Evolutionary conservation across 2,797 vertebrate genomes (phyloP).

Genomic region (Catamblyrhynchus diadema): DNA sequence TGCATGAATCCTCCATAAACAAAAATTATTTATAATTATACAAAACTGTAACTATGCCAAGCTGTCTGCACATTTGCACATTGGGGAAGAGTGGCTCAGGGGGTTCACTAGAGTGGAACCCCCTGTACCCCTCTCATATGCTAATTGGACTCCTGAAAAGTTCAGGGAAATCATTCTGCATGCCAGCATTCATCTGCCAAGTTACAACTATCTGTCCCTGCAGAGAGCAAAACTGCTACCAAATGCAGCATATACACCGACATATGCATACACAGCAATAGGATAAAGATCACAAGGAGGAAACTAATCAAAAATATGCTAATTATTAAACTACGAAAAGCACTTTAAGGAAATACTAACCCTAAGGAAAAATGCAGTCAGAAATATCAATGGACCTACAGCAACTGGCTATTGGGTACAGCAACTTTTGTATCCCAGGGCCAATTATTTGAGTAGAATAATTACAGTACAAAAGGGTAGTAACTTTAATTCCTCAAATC

Average conservation of each 20-base stretch:
- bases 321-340: not conserved
- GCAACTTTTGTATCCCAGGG: not conserved
- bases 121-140: not conserved
- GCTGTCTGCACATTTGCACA: constrained; percentile 16
- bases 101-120: not conserved
- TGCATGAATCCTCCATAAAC: constrained; percentile 38
- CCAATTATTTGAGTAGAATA: not conserved
- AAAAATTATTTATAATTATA: constrained; percentile 59
- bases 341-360: not conserved
- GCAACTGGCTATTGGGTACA: not conserved
- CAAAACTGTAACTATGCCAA: constrained; percentile 24
- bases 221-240: constrained; percentile 19
- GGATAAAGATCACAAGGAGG: not conserved
- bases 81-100: not conserved
- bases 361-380: not conserved
- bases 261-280: not conserved
- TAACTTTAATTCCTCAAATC: not conserved
- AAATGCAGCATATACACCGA: not conserved
- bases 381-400: not conserved
- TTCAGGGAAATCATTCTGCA: constrained; percentile 60
- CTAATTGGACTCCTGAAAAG: constrained; percentile 64
- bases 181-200: constrained; percentile 37
- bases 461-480: not conserved
- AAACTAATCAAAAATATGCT: not conserved
- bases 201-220: constrained; percentile 45